Percentiles rank a stretch among this genome's conserved stretches.
phyloP scores from a whole-genome alignment of 1,140 invertebrate species.

The Eufriesea mexicana region DNA sequence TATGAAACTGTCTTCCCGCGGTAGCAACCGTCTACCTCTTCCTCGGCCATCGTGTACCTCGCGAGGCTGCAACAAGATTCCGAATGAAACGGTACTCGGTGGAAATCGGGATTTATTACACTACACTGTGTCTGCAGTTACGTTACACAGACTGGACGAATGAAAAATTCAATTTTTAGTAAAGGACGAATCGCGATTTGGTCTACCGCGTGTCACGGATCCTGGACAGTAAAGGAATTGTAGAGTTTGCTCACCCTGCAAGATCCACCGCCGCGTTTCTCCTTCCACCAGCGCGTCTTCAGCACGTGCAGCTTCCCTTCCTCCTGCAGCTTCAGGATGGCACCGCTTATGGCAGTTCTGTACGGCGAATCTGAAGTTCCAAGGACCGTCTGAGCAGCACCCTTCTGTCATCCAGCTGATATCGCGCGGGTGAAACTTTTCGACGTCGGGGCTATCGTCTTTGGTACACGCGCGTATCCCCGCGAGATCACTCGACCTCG shows the following conservation, averaged over 20 bases:
- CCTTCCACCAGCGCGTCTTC: conserved; percentile 98
- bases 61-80: not conserved
- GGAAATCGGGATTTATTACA: too few relatives aligned
- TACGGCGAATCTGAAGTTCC: conserved; percentile 90
- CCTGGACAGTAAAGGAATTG: too few relatives aligned
- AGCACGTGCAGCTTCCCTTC: conserved; percentile 94
- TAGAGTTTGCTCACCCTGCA: conserved; percentile 86
- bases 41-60: not conserved
- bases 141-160: too few relatives aligned
- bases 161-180: too few relatives aligned
- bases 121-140: too few relatives aligned
- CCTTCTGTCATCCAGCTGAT: conserved; percentile 15
- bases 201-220: too few relatives aligned
- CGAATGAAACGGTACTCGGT: too few relatives aligned
- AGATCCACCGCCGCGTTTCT: conserved; percentile 91
- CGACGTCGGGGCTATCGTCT: conserved; percentile 15
- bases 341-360: conserved; percentile 92
- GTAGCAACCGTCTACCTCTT: not conserved
- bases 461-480: not conserved
- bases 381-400: conserved; percentile 49
- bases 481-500: not conserved
- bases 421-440: conserved; percentile 48
- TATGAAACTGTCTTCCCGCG: conserved; percentile 52
- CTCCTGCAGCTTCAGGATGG: conserved; percentile 96
- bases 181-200: too few relatives aligned